Evolutionary conservation across 37 sponge, comb jelly and placozoan genomes (phyloP).

Genomic region (Axinella damicornis): DNA sequence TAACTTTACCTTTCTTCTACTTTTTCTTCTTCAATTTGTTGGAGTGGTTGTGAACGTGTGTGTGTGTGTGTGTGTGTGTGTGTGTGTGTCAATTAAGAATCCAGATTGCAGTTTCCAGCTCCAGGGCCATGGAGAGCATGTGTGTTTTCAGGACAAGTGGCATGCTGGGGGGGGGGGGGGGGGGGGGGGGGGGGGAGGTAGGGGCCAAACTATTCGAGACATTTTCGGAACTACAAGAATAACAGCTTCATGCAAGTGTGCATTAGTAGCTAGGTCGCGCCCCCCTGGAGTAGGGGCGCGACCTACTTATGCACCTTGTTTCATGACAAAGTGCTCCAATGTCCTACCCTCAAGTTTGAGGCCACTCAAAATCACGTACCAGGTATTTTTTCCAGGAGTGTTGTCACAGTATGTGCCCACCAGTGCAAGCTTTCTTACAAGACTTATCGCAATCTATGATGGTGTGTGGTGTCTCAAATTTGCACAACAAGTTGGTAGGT

Average conservation of each 20-base stretch:
- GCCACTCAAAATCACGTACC: no score
- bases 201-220: no score
- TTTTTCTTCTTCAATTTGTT: conserved; percentile 27
- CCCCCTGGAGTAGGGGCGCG: no score
- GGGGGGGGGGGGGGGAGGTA: no score
- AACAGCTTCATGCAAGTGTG: no score
- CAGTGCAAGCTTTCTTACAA: conserved; percentile 70
- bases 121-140: conserved; percentile 79
- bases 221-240: no score
- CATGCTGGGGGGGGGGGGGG: conserved; percentile 66
- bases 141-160: conserved; percentile 49
- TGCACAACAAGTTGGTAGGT: no score
- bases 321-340: no score
- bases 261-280: no score
- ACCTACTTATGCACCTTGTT: no score
- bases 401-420: conserved; percentile 87
- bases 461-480: no score
- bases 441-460: conserved; percentile 74
- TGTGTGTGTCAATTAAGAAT: conserved; percentile 43
- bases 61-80: background rate
- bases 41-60: conserved; percentile 65
- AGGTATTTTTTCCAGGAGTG: conserved; percentile 61
- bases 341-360: no score
- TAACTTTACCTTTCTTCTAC: background rate
- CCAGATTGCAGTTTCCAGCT: conserved; percentile 68